Conservation (phyloP, 2,888 invertebrate genomes). For the Thera obeliscata region DNA sequence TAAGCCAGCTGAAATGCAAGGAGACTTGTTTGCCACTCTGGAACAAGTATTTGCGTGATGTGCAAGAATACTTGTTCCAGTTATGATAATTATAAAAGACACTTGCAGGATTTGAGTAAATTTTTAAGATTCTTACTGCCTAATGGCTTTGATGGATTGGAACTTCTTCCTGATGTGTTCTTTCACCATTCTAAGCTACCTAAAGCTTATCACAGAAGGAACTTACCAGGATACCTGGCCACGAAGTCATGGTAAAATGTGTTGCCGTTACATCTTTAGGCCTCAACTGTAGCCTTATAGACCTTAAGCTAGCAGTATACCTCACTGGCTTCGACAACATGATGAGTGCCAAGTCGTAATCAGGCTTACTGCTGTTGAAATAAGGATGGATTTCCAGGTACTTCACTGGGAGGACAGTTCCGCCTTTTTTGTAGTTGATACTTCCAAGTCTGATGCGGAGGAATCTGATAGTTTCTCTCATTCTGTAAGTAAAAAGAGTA, state of each 20-base stretch:
- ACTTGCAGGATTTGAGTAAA: no score
- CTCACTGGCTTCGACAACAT: constrained; percentile 54
- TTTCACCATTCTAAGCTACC: no score
- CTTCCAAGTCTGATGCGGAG: constrained; percentile 69
- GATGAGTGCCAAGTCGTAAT: constrained; percentile 67
- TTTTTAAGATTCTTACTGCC: no score
- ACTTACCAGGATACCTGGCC: constrained; percentile 56
- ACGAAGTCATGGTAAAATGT: constrained; percentile 68
- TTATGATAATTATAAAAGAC: no score
- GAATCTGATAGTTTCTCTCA: constrained; percentile 56
- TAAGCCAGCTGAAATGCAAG: no score
- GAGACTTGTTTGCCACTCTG: no score
- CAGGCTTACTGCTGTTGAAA: constrained; percentile 64
- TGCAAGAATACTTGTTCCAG: no score
- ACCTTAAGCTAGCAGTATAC: constrained; percentile 50
- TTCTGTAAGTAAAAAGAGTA: constrained; percentile 45
- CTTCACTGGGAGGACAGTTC: constrained; percentile 59
- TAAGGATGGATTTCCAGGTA: constrained; percentile 65
- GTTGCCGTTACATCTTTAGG: constrained; percentile 50
- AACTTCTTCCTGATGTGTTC: no score
- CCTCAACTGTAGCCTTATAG: constrained; percentile 57
- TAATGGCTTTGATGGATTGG: no score
- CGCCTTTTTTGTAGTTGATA: constrained; percentile 68
- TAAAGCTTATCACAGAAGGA: neutral
- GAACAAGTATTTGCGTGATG: no score